Base-by-base conservation (phyloP, 2,888 invertebrate genomes). In the Galerucella pusilla region DNA sequence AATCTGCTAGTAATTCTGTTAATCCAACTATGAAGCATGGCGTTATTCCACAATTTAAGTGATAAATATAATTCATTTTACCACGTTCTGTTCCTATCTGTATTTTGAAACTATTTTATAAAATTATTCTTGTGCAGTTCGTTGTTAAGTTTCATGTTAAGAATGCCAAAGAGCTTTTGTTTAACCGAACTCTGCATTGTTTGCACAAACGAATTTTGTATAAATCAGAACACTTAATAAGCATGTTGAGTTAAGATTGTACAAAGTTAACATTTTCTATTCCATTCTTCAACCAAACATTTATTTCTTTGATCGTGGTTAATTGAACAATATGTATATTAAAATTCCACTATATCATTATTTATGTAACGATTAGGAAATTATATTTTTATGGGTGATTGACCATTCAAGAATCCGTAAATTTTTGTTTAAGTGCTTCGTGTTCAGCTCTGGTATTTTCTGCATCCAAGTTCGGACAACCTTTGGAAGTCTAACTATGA, bases 181-280 rank as follows among this genome's bases (percentile, higher is more conserved):
- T 49, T 9, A 16, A 64, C 14, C 61, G 25, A 63, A 61, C 25
- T 52, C 52, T 42, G 70, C 70, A 70, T 70, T 52, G 63, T 70
- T 52, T 52, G 70, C 70, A 70, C 70, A 70, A 70, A 70, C 10
- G 46, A 52, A 12, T 69, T 45, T 20, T 69, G 60, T 63, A 63
- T 35, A 61, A 52, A 63, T 16, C 35, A 35, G 52, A 70, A 70
- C 70, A 70, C 70, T 28, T 63, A 11, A 63, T 52, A 49, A 70
- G 70, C 70, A 70, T 70, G 70, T 70, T 46, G n/a, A 52, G 14
- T n/a, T 42, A 63, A 70, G 70, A 70, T 70, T 70, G 70, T 70
- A 63, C 61, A 70, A 70, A 70, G 70, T 70, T 70, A n/a, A 69
- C 1, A 49, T 52, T 45, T n/a, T 68, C 14, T 9, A 14, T 28